These are phyloP conservation scores for Drosophila nigromelanica DNA, from an alignment of 1,140 invertebrate species.

Conservation along the genomic window DNA sequence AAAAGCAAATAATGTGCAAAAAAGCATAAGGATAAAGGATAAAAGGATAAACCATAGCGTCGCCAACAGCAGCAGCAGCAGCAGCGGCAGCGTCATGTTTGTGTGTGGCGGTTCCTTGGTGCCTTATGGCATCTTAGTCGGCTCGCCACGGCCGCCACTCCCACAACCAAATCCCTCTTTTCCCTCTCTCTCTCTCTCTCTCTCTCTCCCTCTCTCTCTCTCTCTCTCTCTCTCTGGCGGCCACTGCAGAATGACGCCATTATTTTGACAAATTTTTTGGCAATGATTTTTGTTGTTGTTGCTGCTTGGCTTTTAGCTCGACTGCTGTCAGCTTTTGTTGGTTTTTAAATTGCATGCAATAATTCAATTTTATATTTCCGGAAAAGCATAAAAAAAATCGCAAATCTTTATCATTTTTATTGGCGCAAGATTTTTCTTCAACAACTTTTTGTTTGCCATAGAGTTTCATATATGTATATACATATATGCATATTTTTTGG, in stretches of 20 bases:
- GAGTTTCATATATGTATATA: background rate
- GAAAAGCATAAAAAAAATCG: slow-evolving; percentile 39
- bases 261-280: slow-evolving; percentile 84
- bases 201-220: slow-evolving; percentile 5
- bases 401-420: slow-evolving; percentile 79
- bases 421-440: slow-evolving; percentile 52
- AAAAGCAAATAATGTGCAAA: slow-evolving; percentile 83
- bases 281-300: slow-evolving; percentile 56
- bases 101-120: slow-evolving; percentile 65
- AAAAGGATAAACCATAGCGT: slow-evolving; percentile 80
- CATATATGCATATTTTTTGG: slow-evolving; percentile 8
- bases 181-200: slow-evolving; percentile 8
- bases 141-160: slow-evolving; percentile 43
- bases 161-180: slow-evolving; percentile 17
- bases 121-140: slow-evolving; percentile 70
- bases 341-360: slow-evolving; percentile 82
- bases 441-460: slow-evolving; percentile 16
- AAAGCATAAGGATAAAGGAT: slow-evolving; percentile 81
- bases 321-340: slow-evolving; percentile 79
- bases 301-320: slow-evolving; percentile 67
- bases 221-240: slow-evolving; percentile 39
- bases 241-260: slow-evolving; percentile 82
- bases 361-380: slow-evolving; percentile 84
- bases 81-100: slow-evolving; percentile 33
- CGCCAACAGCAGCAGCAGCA: slow-evolving; percentile 37